Evolutionary conservation across 2,113 vertebrate genomes (phyloP).

Genomic region (Andinoacara biseriatus): DNA sequence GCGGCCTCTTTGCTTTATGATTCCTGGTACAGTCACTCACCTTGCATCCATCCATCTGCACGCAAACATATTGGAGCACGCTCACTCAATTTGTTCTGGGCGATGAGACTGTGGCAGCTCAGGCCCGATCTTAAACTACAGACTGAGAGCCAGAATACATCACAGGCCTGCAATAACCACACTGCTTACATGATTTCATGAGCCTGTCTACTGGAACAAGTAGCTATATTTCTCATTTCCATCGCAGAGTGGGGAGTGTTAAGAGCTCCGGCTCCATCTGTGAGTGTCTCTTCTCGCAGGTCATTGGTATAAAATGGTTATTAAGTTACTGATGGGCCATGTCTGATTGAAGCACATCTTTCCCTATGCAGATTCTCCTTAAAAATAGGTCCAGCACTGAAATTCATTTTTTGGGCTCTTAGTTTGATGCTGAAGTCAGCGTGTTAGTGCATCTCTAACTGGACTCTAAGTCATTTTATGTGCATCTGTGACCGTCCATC

Average conservation of each 20-base stretch:
- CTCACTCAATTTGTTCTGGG: slow-evolving; percentile 7
- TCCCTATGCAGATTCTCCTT: slow-evolving; percentile 15
- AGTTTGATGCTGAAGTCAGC: slow-evolving; percentile 22
- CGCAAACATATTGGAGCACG: neutral
- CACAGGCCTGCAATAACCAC: slow-evolving; percentile 19
- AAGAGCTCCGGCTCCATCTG: slow-evolving; percentile 28
- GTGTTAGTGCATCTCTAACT: neutral
- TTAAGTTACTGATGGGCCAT: slow-evolving; percentile 40
- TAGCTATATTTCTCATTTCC: slow-evolving; percentile 24
- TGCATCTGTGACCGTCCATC: neutral
- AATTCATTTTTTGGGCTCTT: slow-evolving; percentile 6
- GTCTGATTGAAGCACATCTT: slow-evolving; percentile 30
- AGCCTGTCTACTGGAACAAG: slow-evolving; percentile 25
- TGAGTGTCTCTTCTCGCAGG: slow-evolving; percentile 26
- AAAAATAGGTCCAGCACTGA: slow-evolving; percentile 9
- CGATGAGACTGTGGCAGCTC: neutral
- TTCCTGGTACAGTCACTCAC: neutral
- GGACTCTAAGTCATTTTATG: neutral
- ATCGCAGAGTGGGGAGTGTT: slow-evolving; percentile 22
- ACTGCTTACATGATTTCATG: slow-evolving; percentile 30
- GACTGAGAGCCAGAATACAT: slow-evolving; percentile 19
- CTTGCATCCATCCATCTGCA: neutral
- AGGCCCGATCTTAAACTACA: slow-evolving; percentile 1
- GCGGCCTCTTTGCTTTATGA: neutral
- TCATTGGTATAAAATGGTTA: slow-evolving; percentile 39